These are phyloP conservation scores for Cephalopterus ornatus DNA, from an alignment of 2,113 vertebrate species.

Conservation along the genomic window DNA sequence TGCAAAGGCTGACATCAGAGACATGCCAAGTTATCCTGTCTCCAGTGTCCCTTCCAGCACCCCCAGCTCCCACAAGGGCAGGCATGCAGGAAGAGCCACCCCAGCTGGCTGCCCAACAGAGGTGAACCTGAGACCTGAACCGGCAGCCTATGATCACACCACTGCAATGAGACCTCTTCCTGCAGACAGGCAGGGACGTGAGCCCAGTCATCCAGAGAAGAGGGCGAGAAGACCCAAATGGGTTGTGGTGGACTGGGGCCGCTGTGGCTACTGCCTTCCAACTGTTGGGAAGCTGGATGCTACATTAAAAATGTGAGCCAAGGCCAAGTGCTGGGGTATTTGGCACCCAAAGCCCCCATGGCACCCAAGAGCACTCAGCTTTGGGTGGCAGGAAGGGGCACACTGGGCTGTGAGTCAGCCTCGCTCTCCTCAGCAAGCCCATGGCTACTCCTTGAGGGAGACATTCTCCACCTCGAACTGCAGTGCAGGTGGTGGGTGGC, in stretches of 20 bases:
- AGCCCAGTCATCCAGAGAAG: not conserved
- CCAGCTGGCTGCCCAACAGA: fast-evolving
- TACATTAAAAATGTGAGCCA: not conserved
- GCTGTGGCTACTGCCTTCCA: not conserved
- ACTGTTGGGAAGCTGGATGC: fast-evolving
- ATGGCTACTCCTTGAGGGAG: not conserved
- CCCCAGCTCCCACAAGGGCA: not conserved
- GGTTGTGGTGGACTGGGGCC: not conserved
- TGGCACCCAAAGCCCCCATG: not conserved
- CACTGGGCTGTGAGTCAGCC: not conserved
- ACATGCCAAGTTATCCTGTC: fast-evolving
- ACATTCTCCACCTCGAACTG: too few relatives aligned
- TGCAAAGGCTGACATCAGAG: not conserved
- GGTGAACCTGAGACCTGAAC: not conserved
- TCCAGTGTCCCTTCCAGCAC: not conserved
- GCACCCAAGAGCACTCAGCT: fast-evolving
- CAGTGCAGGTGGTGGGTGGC: not conserved
- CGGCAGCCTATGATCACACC: fast-evolving
- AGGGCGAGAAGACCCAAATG: fast-evolving
- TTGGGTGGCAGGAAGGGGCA: not conserved
- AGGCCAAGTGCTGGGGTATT: not conserved
- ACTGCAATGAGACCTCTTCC: fast-evolving
- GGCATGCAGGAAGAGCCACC: not conserved
- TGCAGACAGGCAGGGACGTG: not conserved
- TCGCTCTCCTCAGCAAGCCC: fast-evolving